Evolutionary conservation across 2,888 invertebrate genomes (phyloP).

Genomic region (Tribolium freemani): DNA sequence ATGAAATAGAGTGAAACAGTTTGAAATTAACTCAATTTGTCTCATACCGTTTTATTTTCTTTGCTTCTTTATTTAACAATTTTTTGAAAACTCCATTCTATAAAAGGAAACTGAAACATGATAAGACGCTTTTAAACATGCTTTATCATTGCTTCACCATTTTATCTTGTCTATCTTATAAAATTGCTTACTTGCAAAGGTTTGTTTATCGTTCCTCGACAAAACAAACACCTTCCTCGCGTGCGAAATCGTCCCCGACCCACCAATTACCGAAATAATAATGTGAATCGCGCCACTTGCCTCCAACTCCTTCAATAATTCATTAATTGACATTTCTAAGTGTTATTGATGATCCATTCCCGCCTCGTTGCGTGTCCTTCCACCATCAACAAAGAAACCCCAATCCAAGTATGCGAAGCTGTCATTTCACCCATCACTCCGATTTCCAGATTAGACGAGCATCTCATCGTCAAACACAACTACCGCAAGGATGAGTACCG

Average conservation of each 20-base stretch:
- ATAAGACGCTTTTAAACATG: no score
- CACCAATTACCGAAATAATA: background rate
- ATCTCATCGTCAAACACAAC: conserved; percentile 83
- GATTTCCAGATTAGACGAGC: conserved; percentile 84
- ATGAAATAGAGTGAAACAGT: no score
- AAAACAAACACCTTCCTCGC: background rate
- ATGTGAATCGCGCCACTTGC: conserved; percentile 36
- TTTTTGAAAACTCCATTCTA: no score
- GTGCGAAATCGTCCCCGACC: background rate
- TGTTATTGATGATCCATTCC: conserved; percentile 44
- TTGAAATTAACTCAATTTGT: no score
- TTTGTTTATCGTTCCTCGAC: background rate
- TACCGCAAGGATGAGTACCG: conserved; percentile 84
- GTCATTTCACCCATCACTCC: conserved; percentile 14
- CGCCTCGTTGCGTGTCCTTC: conserved; percentile 19
- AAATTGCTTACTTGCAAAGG: background rate
- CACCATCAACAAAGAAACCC: background rate
- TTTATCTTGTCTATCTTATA: no score
- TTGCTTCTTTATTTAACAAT: no score
- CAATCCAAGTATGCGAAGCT: background rate
- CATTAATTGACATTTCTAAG: conserved; percentile 36
- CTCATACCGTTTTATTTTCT: no score
- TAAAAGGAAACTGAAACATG: no score
- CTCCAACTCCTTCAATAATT: conserved; percentile 33
- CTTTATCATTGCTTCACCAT: no score